Base-by-base conservation (phyloP, 2,888 invertebrate genomes). In the Candidula unifasciata region DNA sequence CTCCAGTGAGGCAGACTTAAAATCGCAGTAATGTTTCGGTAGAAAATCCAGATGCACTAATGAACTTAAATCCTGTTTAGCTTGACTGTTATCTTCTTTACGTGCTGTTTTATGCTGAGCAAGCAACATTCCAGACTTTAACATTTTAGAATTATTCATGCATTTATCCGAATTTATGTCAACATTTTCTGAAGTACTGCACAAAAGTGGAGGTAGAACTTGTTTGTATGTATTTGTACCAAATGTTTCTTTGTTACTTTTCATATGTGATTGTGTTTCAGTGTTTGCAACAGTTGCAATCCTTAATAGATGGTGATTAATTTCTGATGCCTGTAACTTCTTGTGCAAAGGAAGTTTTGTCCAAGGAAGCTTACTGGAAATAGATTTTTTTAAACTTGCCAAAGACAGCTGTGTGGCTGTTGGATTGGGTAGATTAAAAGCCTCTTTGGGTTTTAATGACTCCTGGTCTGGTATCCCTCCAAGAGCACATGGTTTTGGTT, bases 401-500 rank as follows among this genome's bases (percentile, higher is more conserved):
- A 16, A 13, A 27, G 73, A 37, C 24, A 52, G 52, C 24, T 74
- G 13, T 74, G 74, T 8, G 52, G 30, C 52, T 0, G 21, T 10
- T 74, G 74, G n/a, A 2, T 6, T 44, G 37, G 37, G 5, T 44
- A 73, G n/a, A 16, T 73, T 27, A 69, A 21, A 35, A 37, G 18
- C 3, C 10, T 44, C 8, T 44, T 44, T 44, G 44, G 2, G 13
- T 44, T 0, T 44, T 44, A 13, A 10, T 44, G 44, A 6, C 44
- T 44, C 13, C 6, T 44, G 44, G 44, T 10, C 44, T 13, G 8
- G 44, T 44, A 16, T 30, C 52, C 27, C 10, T 16, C 60, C 60
- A 37, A 78, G 78, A 60, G 60, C 78, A 64, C 37, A 21, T 24
- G 78, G 78, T 10, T 27, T 64, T 64, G 78, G 78, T 64, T 64